Percentiles rank a stretch among this genome's conserved stretches.
These are phyloP conservation scores for Standfussiana lucernea DNA, from an alignment of 2,888 invertebrate genomes.

Conservation along the genomic window DNA sequence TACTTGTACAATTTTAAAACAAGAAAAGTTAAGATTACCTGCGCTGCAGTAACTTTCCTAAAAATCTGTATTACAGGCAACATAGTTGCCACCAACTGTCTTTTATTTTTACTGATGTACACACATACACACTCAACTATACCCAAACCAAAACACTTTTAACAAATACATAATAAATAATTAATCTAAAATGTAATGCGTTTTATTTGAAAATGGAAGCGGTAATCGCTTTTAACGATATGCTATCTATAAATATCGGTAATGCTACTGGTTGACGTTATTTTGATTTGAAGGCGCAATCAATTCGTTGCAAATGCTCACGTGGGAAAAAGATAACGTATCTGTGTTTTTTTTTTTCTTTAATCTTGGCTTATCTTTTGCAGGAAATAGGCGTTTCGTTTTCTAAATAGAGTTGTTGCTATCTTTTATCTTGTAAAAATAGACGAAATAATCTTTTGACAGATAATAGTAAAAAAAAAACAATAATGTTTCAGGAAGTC, in stretches of 20 bases:
- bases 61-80: slow-evolving; percentile 83
- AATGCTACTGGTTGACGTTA: neutral
- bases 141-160: neutral
- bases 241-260: slow-evolving; percentile 47
- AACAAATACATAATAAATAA: neutral
- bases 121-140: neutral
- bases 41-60: slow-evolving; percentile 82
- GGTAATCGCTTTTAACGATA: slow-evolving; percentile 42
- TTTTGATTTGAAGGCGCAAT: slow-evolving; percentile 32
- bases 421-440: slow-evolving; percentile 2
- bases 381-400: slow-evolving; percentile 3
- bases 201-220: slow-evolving; percentile 38
- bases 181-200: slow-evolving; percentile 17
- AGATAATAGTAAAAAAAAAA: too few relatives aligned
- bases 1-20: neutral
- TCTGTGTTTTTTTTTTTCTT: slow-evolving; percentile 13
- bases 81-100: slow-evolving; percentile 76
- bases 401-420: neutral
- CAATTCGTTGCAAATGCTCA: slow-evolving; percentile 21
- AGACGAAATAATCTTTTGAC: neutral
- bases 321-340: slow-evolving; percentile 32
- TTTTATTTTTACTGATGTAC: slow-evolving; percentile 63
- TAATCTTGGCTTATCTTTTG: slow-evolving; percentile 24
- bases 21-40: slow-evolving; percentile 72
- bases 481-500: too few relatives aligned